Conservation (phyloP, 2,888 invertebrate genomes). For the Amphipoea oculea region DNA sequence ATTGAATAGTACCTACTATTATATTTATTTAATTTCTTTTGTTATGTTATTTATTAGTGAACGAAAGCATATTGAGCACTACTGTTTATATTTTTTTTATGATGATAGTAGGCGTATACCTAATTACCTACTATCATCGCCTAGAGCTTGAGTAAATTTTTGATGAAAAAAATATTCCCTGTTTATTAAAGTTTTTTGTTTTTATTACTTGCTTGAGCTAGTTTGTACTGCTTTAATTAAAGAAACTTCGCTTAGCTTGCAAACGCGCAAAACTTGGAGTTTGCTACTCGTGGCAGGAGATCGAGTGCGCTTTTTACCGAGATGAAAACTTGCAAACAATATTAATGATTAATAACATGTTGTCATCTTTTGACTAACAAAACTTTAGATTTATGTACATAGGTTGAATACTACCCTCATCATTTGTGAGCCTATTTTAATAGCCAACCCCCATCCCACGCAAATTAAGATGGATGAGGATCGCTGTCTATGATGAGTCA, state of each 20-base stretch:
- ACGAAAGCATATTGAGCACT: too few species aligned
- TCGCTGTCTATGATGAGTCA: constrained; percentile 3
- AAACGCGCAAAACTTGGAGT: neutral
- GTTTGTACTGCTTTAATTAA: neutral
- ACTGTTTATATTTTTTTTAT: too few species aligned
- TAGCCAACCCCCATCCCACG: neutral
- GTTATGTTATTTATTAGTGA: too few species aligned
- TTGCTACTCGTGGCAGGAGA: neutral
- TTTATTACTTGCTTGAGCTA: neutral
- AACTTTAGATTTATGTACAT: neutral
- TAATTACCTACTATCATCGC: too few species aligned
- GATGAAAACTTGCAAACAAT: neutral
- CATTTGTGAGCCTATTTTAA: neutral
- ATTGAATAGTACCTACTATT: too few species aligned
- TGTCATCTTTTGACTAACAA: neutral
- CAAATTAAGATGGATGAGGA: constrained; percentile 26
- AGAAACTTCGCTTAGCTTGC: neutral
- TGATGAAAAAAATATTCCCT: too few species aligned
- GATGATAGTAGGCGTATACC: too few species aligned
- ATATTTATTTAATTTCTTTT: too few species aligned
- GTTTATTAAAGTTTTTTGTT: neutral
- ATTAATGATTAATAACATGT: neutral
- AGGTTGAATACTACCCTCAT: neutral
- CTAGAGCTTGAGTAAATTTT: too few species aligned
- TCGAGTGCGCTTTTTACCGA: neutral